Evolutionary conservation across 2,888 invertebrate genomes (phyloP).

Genomic region (Rotaria macrura): DNA sequence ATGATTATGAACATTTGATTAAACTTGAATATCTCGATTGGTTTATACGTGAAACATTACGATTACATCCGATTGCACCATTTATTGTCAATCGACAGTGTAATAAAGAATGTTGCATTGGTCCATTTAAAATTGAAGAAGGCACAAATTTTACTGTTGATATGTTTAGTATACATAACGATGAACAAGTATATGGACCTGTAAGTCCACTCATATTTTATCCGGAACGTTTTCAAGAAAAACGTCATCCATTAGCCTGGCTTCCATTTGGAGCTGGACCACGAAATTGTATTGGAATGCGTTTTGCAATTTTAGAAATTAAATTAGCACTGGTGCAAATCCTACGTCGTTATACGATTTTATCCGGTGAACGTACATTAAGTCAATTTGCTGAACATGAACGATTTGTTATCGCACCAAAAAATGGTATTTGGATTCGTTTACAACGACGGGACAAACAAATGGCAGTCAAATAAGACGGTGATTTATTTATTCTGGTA

Average conservation of each 20-base stretch:
- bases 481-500: background rate
- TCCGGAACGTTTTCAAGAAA: background rate
- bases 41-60: constrained; percentile 13
- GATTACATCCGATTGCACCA: background rate
- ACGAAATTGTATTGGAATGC: constrained; percentile 3
- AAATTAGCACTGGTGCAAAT: background rate
- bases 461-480: background rate
- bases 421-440: constrained; percentile 2
- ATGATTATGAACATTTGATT: background rate
- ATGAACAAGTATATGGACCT: background rate
- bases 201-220: background rate
- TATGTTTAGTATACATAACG: constrained; percentile 5
- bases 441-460: background rate
- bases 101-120: background rate
- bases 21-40: constrained; percentile 1
- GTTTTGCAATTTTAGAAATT: constrained; percentile 12
- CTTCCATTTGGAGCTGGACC: constrained; percentile 15
- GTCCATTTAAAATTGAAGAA: background rate
- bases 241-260: constrained; percentile 20
- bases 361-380: background rate
- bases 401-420: constrained; percentile 4
- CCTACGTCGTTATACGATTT: background rate
- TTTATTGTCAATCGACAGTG: constrained; percentile 20
- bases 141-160: background rate
- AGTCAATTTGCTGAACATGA: background rate